Conservation (phyloP, 1,140 invertebrate species). For the Hylaeus volcanicus region DNA sequence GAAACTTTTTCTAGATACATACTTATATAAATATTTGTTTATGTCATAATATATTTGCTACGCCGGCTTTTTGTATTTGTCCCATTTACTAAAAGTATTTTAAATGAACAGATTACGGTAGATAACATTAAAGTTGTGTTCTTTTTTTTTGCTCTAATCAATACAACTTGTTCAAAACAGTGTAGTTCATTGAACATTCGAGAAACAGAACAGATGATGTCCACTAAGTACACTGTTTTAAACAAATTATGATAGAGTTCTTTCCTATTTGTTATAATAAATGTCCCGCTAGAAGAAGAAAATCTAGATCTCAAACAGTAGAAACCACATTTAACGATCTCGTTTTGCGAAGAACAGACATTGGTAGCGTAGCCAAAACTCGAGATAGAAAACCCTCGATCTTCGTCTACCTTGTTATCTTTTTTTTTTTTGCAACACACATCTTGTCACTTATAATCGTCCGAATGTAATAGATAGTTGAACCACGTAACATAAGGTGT, state of each 20-base stretch:
- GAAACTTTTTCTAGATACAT: conserved; percentile 41
- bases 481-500: conserved; percentile 23
- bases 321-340: neutral
- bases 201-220: too few relatives aligned
- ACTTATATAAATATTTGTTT: conserved; percentile 15
- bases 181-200: too few relatives aligned
- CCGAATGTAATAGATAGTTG: neutral
- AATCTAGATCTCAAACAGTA: neutral
- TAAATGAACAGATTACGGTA: too few relatives aligned
- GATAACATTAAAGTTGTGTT: too few relatives aligned
- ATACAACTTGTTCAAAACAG: too few relatives aligned
- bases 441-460: conserved; percentile 12
- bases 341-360: neutral
- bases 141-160: too few relatives aligned
- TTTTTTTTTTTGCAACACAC: neutral
- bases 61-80: conserved; percentile 38
- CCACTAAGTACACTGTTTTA: too few relatives aligned
- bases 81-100: conserved; percentile 27
- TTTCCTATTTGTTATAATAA: neutral
- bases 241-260: too few relatives aligned
- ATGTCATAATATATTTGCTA: conserved; percentile 45
- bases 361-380: neutral
- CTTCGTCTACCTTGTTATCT: neutral
- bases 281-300: neutral
- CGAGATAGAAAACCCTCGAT: neutral